Percentiles rank a stretch among this genome's conserved stretches.
Conservation (phyloP, 92 coral and sea anemone species). For the Parazoanthus darwini region DNA sequence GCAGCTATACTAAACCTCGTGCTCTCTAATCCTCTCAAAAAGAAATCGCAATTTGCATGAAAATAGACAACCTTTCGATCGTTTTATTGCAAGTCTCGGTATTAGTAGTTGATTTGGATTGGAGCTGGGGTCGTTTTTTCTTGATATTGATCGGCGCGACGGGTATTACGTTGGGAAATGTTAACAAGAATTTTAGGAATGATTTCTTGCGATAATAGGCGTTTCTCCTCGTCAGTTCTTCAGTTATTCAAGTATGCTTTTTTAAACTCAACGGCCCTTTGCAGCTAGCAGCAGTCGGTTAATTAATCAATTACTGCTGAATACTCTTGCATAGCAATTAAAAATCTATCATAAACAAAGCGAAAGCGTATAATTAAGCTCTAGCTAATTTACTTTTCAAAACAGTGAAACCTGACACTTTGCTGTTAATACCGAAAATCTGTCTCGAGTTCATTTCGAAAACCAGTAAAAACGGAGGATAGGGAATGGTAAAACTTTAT, state of each 20-base stretch:
- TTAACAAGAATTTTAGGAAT: neutral
- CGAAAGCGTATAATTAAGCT: neutral
- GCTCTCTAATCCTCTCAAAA: neutral
- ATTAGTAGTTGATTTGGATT: too few species aligned
- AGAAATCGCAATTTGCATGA: conserved; percentile 4
- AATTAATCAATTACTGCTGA: neutral
- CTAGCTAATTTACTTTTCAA: conserved; percentile 5
- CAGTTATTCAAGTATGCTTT: too few species aligned
- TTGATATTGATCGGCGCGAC: neutral
- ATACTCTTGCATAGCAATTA: neutral
- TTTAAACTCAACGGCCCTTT: too few species aligned
- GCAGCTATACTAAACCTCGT: neutral
- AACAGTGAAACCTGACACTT: neutral
- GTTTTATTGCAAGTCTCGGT: neutral
- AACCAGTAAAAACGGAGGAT: neutral
- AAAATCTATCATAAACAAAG: neutral
- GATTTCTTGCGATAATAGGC: too few species aligned
- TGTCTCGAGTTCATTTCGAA: neutral
- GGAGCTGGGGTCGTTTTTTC: neutral
- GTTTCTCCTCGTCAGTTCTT: neutral
- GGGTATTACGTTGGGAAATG: neutral
- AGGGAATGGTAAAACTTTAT: neutral
- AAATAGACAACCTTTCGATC: neutral
- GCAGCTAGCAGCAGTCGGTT: neutral
- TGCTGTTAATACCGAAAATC: neutral